Percentiles rank a stretch among this genome's conserved stretches.
phyloP scores from a whole-genome alignment of 1,140 invertebrate species.

The Hyles euphorbiae region DNA sequence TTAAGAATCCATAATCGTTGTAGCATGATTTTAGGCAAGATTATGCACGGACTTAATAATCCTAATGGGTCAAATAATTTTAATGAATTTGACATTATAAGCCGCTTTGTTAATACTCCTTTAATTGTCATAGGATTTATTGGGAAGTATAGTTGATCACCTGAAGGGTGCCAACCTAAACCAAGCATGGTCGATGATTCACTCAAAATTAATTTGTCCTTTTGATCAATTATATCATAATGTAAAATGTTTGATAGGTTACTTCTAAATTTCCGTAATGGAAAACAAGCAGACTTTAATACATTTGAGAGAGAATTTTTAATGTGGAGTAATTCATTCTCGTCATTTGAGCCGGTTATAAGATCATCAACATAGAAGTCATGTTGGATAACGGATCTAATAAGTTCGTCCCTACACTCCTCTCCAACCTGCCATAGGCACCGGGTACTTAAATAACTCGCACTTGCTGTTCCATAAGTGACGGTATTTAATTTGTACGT shows the following conservation, averaged over 20 bases:
- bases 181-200: slow-evolving; percentile 31
- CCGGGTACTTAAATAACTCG: not conserved
- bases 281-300: too few species aligned
- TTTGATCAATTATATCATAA: not conserved
- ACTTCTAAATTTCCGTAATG: too few species aligned
- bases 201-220: slow-evolving; percentile 24
- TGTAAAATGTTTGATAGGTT: too few species aligned
- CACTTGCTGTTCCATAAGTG: not conserved
- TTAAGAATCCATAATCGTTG: slow-evolving; percentile 43
- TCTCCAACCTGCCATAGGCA: slow-evolving; percentile 21
- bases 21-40: slow-evolving; percentile 37
- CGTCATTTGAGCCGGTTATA: slow-evolving; percentile 41
- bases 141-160: slow-evolving; percentile 24
- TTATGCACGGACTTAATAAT: slow-evolving; percentile 31
- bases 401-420: slow-evolving; percentile 25
- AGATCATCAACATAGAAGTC: slow-evolving; percentile 74
- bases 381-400: slow-evolving; percentile 31
- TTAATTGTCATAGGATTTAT: slow-evolving; percentile 10
- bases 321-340: slow-evolving; percentile 20
- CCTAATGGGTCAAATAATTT: slow-evolving; percentile 47
- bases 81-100: slow-evolving; percentile 36
- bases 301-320: slow-evolving; percentile 11
- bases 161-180: slow-evolving; percentile 25
- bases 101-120: slow-evolving; percentile 39
- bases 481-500: not conserved